Evolutionary conservation across 2,113 vertebrate genomes (phyloP), one percentile per base, ranked within the genome.

Genomic region (Lamprotornis superbus): DNA sequence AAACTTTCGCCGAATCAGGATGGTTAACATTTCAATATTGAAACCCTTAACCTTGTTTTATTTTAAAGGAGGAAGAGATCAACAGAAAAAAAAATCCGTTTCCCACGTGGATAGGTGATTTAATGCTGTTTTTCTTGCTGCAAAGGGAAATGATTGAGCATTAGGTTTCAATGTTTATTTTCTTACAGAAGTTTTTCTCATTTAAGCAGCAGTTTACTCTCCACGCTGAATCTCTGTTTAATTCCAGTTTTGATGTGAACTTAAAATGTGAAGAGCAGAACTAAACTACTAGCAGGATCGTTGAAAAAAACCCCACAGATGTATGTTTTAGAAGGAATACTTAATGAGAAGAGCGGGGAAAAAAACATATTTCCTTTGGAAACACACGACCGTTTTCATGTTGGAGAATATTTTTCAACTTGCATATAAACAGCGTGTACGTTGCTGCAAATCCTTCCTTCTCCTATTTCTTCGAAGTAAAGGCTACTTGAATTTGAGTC

Each of bases 131-230:
- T 98, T 98, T 93, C 98, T 97, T 97, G 84, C 98, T 98, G 97
- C 94, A 97, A 49, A 83, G 94, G 96, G 97, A 98, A 98, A 97
- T 98, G 98, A 97, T 97, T 96, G 97, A 98, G 98, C 94, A 95
- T 98, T 98, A 89, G 95, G 97, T 98, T 98, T 98, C 98, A 95
- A 37, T 98, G 98, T 98, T 98, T 98, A 97, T 98, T 98, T 98
- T 98, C 95, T 97, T 97, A 95, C 97, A 98, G 96, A 98, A 97
- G 98, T 98, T 98, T 98, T 98, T 98, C 98, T 98, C 98, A 98
- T 98, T 97, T 98, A 97, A 97, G 85, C 93, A 64, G 90, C 89
- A 94, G 95, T 97, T 98, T 97, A 95, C 40, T 70, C 74, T 97
- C 88, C 96, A 96, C 10, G 94, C 95, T 97, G 57, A 68, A 86